phyloP scores from a whole-genome alignment of 2,888 invertebrate genomes.

The Conops quadrifasciatus region DNA sequence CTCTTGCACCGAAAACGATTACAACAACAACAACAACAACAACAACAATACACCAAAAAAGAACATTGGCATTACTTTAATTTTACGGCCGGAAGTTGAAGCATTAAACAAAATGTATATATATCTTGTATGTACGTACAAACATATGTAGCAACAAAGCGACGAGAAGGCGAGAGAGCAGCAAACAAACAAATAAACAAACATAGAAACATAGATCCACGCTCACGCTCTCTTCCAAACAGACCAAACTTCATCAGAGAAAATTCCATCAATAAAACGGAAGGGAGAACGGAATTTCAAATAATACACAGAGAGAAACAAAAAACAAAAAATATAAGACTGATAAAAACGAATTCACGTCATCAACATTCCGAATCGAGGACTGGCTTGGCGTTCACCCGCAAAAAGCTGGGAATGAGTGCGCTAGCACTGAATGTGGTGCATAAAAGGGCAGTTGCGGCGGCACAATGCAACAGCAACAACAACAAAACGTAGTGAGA shows the following conservation, averaged over 20 bases:
- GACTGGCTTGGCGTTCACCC: neutral
- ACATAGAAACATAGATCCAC: constrained; percentile 42
- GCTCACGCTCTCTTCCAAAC: constrained; percentile 39
- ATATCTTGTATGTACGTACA: no score
- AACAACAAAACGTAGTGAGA: constrained; percentile 34
- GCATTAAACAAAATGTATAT: constrained; percentile 46
- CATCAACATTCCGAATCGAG: constrained; percentile 42
- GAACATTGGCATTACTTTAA: constrained; percentile 53
- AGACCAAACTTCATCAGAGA: constrained; percentile 5
- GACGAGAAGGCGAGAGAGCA: neutral
- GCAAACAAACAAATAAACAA: constrained; percentile 11
- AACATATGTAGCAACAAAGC: constrained; percentile 12
- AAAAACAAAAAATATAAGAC: constrained; percentile 9
- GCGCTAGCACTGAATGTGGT: constrained; percentile 6
- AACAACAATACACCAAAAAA: constrained; percentile 38
- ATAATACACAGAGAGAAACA: neutral
- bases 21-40: constrained; percentile 43
- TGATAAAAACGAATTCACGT: constrained; percentile 51
- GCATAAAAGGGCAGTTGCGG: constrained; percentile 19
- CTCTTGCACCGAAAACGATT: constrained; percentile 26
- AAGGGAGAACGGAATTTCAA: no score
- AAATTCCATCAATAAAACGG: no score
- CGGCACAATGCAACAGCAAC: constrained; percentile 18
- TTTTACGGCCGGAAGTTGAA: constrained; percentile 61
- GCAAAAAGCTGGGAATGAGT: neutral